Base-by-base conservation (phyloP, 2,797 vertebrate genomes). In the Aythya fuligula region DNA sequence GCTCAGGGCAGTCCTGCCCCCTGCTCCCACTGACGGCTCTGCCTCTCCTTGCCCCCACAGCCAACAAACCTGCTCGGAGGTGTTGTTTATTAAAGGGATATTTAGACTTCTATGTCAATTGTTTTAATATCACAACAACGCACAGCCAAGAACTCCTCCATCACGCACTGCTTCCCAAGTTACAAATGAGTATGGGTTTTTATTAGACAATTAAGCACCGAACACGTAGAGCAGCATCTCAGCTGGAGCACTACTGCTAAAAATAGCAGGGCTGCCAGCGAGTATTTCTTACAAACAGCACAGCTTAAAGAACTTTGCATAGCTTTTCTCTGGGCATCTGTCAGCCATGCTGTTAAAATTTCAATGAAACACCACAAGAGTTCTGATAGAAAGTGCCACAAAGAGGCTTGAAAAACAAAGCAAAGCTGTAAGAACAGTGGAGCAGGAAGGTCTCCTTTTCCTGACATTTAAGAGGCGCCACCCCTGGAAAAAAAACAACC, bases 361-460 rank as follows among this genome's bases (percentile, higher is more conserved):
- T 70, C 80, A 88, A 78, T 72, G 64, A 86, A 79, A 90, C 80
- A 3, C 79, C 77, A 65, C 54, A 73, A 57, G 72, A 85, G 30
- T 45, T 77, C 72, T 60, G 71, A 76, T 3, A 92, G 65, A 92
- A 95, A 85, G 94, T 36, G 90, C 64, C 86, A 91, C 87, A 65
- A 77, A 85, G 60, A 89, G 93, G 89, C 56, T 70, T 79, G 78
- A 74, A 91, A 89, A 93, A 97, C 95, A 96, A 97, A 96, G 96
- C 79, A 12, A 82, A 72, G 87, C 95, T 86, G 80, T 94, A 65
- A 92, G 97, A 96, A 90, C 96, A 91, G 97, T 30, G 87, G 94
- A 95, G 96, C 97, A 97, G 97, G 97, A 97, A 97, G 90, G 95
- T 95, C 90, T 97, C 96, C 96, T 97, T 96, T 97, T 98, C 97